Base-by-base conservation (phyloP, 1,140 invertebrate genomes). In the Planococcus citri region DNA sequence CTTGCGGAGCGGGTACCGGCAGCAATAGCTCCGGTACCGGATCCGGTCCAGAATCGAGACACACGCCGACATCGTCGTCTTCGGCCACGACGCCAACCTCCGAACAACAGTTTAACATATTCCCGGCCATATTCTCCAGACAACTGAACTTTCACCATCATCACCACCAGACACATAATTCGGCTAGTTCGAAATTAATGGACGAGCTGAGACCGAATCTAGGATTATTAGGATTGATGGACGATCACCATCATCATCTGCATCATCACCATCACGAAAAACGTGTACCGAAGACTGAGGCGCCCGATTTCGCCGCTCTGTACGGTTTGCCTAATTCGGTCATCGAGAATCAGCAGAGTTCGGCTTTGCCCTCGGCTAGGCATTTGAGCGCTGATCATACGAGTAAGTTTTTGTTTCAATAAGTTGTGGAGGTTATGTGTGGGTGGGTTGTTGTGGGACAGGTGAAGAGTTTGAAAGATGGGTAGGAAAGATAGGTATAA, bases 21-120 rank as follows among this genome's bases (percentile, higher is more conserved):
- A 64, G 60, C 60, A 64, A 64, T 20, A 64, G 60, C 60, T 64
- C 60, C 60, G 60, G 60, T 64, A 64, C 60, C 60, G 60, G 60
- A 25, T 64, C 60, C 60, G 60, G 60, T 64, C 60, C 60, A 27
- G 60, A 64, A 27, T 64, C 60, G 2, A 24, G 60, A 64, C 60
- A 64, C 10, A 64, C 60, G 60, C 60, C 60, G 22, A 64, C 60
- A 24, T 64, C 60, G 60, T 37, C 64, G 17, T 24, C 37, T 12
- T 68, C 71, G 27, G 68, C 69, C 38, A 27, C 61, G 14, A 71
- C 64, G 17, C 21, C 70, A 14, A 72, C 81, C 74, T 77, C 80
- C 57, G 80, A 82, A 75, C 88, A 91, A 75, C 90, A 91, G 80
- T 91, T 91, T 82, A 92, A 92, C 80, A 92, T 92, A 74, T 91